These are phyloP conservation scores for Zapornia atra DNA, from an alignment of 2,113 vertebrate species.

Conservation along the genomic window DNA sequence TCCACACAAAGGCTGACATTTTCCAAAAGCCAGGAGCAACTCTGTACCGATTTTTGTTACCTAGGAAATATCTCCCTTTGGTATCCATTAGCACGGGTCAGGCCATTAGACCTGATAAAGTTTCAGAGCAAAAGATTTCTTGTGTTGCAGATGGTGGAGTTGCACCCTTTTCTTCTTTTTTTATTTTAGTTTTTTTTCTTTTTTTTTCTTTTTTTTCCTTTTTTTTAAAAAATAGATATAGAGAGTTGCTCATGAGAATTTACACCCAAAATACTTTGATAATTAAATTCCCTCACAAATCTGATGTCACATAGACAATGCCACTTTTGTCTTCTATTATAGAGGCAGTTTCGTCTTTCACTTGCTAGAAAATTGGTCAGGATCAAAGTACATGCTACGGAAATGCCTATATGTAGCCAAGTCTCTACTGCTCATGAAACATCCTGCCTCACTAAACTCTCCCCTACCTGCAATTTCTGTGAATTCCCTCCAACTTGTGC, in stretches of 20 bases:
- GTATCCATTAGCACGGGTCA: conserved; percentile 35
- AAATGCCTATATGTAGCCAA: background rate
- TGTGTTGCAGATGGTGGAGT: background rate
- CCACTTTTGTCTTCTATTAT: background rate
- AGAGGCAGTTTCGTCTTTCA: background rate
- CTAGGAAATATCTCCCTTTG: conserved; percentile 47
- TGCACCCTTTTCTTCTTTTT: accelerated
- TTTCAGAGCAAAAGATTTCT: background rate
- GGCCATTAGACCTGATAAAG: background rate
- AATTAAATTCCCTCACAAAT: background rate
- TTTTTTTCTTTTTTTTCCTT: background rate
- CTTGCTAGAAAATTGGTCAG: background rate
- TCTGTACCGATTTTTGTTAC: conserved; percentile 8
- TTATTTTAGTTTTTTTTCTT: accelerated
- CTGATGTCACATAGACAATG: background rate
- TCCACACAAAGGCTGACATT: conserved; percentile 59
- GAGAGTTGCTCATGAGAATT: background rate
- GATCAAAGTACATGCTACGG: background rate
- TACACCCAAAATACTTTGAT: background rate
- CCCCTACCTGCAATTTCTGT: too few relatives aligned
- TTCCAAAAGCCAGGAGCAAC: conserved; percentile 45
- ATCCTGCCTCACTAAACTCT: too few relatives aligned
- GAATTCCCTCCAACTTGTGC: too few relatives aligned
- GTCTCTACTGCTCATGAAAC: too few relatives aligned
- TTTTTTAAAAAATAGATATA: too few relatives aligned